Evolutionary conservation across 2,113 vertebrate genomes (phyloP).

Genomic region (Melospiza georgiana): DNA sequence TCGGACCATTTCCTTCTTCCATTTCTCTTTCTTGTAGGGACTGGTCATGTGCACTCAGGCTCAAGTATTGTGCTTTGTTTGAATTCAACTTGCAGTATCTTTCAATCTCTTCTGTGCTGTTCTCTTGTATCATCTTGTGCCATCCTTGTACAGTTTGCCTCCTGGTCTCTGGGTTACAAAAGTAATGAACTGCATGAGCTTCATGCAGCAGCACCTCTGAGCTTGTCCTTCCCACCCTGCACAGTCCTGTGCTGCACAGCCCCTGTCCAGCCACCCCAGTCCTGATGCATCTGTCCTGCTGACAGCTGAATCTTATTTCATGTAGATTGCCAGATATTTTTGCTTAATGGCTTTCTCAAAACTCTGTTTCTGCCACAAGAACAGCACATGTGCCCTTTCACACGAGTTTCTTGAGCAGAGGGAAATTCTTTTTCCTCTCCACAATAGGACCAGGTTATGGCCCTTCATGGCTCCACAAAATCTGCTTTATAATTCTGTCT

Average conservation of each 20-base stretch:
- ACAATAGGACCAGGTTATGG: background rate
- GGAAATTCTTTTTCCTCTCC: background rate
- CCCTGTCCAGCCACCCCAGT: background rate
- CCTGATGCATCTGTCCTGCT: background rate
- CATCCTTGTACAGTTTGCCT: background rate
- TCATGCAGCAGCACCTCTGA: background rate
- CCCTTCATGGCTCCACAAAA: background rate
- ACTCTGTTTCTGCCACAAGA: background rate
- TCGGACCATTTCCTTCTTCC: background rate
- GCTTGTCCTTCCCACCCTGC: background rate
- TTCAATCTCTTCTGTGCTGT: background rate
- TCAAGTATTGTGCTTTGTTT: background rate
- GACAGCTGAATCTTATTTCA: background rate
- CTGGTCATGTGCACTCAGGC: accelerated
- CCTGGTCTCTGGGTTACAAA: background rate
- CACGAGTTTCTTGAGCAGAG: background rate
- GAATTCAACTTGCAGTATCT: background rate
- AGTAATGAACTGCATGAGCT: background rate
- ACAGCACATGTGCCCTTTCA: background rate
- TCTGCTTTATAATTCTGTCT: background rate
- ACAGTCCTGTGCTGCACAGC: background rate
- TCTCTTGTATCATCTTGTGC: background rate
- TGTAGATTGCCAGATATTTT: background rate
- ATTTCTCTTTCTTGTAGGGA: background rate
- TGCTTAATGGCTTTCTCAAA: background rate